Evolutionary conservation across 2,797 vertebrate genomes (phyloP).

Genomic region (Rachycentron canadum): DNA sequence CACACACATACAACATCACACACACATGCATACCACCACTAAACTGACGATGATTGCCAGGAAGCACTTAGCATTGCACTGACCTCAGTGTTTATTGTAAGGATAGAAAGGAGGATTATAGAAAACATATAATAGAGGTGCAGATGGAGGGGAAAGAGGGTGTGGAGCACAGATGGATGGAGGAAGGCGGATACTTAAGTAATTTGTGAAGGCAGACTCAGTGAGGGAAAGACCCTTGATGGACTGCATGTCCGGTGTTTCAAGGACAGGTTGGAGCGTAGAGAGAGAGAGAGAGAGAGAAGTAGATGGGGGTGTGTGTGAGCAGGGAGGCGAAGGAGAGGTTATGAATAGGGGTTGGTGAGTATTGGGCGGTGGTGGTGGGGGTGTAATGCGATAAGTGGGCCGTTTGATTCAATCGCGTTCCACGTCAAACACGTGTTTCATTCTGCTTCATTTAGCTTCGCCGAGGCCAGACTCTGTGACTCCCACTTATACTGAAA

Average conservation of each 20-base stretch:
- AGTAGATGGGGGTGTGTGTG: constrained; percentile 20
- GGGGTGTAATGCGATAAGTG: constrained; percentile 73
- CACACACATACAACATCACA: constrained; percentile 32
- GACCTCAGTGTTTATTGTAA: constrained; percentile 69
- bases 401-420: constrained; percentile 68
- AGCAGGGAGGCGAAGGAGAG: neutral
- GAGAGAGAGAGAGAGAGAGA: neutral
- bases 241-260: constrained; percentile 61
- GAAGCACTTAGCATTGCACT: constrained; percentile 79
- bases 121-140: constrained; percentile 48
- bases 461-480: constrained; percentile 27
- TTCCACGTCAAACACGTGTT: constrained; percentile 69
- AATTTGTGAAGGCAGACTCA: constrained; percentile 72
- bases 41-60: constrained; percentile 69
- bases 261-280: constrained; percentile 72
- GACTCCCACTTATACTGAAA: constrained; percentile 41
- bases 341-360: constrained; percentile 17
- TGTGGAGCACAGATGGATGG: constrained; percentile 39
- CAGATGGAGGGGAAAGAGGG: constrained; percentile 43
- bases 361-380: neutral
- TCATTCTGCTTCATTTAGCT: constrained; percentile 71
- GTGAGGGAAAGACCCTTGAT: constrained; percentile 67
- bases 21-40: constrained; percentile 33
- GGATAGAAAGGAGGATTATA: constrained; percentile 52
- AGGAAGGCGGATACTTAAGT: constrained; percentile 55